Base-by-base conservation (phyloP, 2,888 invertebrate genomes). In the Athripsodes cinereus region DNA sequence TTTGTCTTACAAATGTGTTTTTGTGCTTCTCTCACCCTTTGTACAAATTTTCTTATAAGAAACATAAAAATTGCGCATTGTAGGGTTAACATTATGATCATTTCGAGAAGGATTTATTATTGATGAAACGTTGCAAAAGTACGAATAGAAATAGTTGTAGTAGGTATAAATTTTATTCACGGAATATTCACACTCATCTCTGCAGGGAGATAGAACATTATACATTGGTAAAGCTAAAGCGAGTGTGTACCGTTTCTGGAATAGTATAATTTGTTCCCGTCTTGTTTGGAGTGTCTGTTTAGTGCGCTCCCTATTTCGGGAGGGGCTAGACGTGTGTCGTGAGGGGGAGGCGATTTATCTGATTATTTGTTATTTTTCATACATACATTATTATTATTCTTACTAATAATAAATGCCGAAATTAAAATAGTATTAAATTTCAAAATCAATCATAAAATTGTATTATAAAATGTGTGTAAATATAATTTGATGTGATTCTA, bases 221-320 rank as follows among this genome's bases (percentile, higher is more conserved):
- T 40, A 40, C 40, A 8, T 16, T 13, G n/a, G n/a, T 13, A 16
- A 3, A 13, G n/a, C 13, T n/a, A n/a, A n/a, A n/a, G 40, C 40
- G 13, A 31, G 13, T 10, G 34, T 26, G 35, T n/a, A 31, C 21
- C 22, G 40, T 49, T 50, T 51, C 40, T 21, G 58, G 44, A 53
- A 53, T 44, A 20, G 35, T 31, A 40, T 40, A 26, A 26, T 26
- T 26, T 40, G 16, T 40, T 40, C 40, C 16, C 16, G 40, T 13
- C 16, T 40, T 13, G 13, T 40, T 40, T 3, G 40, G 46, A 46
- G n/a, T n/a, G n/a, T n/a, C n/a, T n/a, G n/a, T n/a, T 26, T 53
- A 59, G 59, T 59, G 59, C 59, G 59, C 56, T 57, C 56, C 59
- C 59, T 49, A 34, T 56, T 21, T 50, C 56, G 56, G 59, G 59